Base-by-base conservation (phyloP, 2,888 invertebrate species). In the Nomada lathburiana region DNA sequence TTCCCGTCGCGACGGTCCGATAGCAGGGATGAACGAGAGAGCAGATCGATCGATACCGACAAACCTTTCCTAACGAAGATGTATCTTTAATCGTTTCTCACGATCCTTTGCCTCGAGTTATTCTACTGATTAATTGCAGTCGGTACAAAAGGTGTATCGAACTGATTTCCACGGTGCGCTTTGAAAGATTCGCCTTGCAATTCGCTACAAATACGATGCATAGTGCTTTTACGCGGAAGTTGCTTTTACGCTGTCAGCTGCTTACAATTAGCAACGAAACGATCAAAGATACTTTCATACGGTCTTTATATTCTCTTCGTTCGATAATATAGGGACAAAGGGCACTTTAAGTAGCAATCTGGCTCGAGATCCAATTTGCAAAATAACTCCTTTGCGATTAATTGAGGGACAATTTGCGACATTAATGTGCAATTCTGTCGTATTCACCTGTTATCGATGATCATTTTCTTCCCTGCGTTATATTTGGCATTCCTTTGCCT, bases 21-120 rank as follows among this genome's bases (percentile, higher is more conserved):
- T 73, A 71, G 70, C 50, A 29, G 29, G 70, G 67, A 71, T 70
- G 26, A 44, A 76, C 68, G 67, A 20, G 20, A 13, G 64, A 36
- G 52, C 50, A 52, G 55, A 67, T 29, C 62, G 75, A 79, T 71
- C 74, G 70, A 75, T 70, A 62, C 53, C 62, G 73, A 42, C 65
- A 69, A 53, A 50, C 57, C 59, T 72, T 63, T 23, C 9, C 42
- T 65, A 55, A 72, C 71, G 55, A 64, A 71, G 77, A 74, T 70
- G 73, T 72, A 83, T 83, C 71, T 29, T 70, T 75, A 75, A 83
- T 78, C 77, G 76, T 76, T 83, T 83, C 83, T 81, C 83, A 83
- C 81, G 77, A 83, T 75, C 76, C 63, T 71, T 59, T 64, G 52
- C 29, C 26, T 42, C n/a, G 50, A 29, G 47, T 55, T 70, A 53